Percentiles rank a stretch among this genome's conserved stretches.
Evolutionary conservation across 2,113 vertebrate genomes (phyloP).

Genomic region (Eleginops maclovinus): DNA sequence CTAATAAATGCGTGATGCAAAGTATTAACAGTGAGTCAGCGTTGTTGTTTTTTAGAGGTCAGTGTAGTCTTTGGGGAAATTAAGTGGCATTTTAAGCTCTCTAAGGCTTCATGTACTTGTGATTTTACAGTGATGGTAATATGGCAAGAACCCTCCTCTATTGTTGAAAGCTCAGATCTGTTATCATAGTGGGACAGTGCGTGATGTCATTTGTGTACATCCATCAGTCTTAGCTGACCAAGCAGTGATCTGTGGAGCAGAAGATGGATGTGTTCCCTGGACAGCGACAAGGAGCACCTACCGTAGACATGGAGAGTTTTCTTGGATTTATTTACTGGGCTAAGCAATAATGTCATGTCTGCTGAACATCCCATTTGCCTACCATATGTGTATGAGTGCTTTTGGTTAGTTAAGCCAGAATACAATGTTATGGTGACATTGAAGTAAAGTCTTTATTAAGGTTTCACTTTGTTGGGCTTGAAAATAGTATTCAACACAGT

Average conservation of each 20-base stretch:
- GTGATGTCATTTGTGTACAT: slow-evolving; percentile 31
- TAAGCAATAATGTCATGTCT: slow-evolving; percentile 20
- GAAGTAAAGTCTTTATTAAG: too few relatives aligned
- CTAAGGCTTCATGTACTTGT: slow-evolving; percentile 28
- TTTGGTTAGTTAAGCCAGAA: too few relatives aligned
- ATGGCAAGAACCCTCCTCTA: slow-evolving; percentile 8
- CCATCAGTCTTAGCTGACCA: slow-evolving; percentile 44
- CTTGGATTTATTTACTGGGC: slow-evolving; percentile 11
- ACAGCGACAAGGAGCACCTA: slow-evolving; percentile 1
- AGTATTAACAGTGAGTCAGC: slow-evolving; percentile 23
- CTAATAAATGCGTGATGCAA: slow-evolving; percentile 7
- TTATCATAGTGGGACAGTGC: slow-evolving; percentile 14
- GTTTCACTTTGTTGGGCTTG: background rate
- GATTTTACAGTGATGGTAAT: slow-evolving; percentile 45
- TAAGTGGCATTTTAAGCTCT: slow-evolving; percentile 30
- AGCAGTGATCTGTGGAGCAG: slow-evolving; percentile 33
- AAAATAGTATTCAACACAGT: too few relatives aligned
- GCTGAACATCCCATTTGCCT: too few relatives aligned
- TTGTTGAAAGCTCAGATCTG: slow-evolving; percentile 27
- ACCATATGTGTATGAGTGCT: too few relatives aligned
- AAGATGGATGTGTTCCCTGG: slow-evolving; percentile 23
- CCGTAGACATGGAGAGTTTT: slow-evolving; percentile 7
- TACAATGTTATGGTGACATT: background rate
- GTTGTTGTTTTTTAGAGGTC: slow-evolving; percentile 38
- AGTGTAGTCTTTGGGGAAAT: slow-evolving; percentile 30